Evolutionary conservation across 30 jellyfish, hydroid and myxozoan genomes (phyloP), one percentile per base, ranked within the genome.

Genomic region (Aurelia aurita complex sp. Pacific): DNA sequence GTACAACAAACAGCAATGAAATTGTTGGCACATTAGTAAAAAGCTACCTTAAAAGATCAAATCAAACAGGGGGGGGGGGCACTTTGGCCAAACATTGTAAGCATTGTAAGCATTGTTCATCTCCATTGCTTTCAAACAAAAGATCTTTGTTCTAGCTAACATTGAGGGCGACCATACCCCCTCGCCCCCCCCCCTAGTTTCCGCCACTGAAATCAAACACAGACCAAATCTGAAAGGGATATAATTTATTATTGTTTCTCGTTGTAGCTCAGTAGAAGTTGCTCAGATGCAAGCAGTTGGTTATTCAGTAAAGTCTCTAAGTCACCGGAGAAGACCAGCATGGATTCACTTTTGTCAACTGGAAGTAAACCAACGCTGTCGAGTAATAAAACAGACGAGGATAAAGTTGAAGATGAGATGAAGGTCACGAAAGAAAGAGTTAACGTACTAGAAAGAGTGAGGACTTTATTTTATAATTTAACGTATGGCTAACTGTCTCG

Each of bases 211-310:
- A 4, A 11, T 33, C 64, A 18, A 19, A 23, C 19, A 9, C 9
- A n/a, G 60, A 34, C 19, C 51, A 19, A 17, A 14, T 23, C 19
- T 67, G 13, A 64, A n/a, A n/a, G 42, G 15, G 19, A 14, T 23
- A 8, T 29, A 17, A 36, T 68, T 38, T 17, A 5, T 10, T 73
- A 19, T 42, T 35, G 34, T 12, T 18, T 34, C 51, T 73, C 32
- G 53, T 82, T 72, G 35, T 16, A 83, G 92, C 73, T 73, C 10
- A 63, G 81, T 60, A 50, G 86, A 62, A 83, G 92, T 54, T 83
- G 70, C 43, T 83, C 92, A 2, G 92, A 83, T 36, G 92, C 92
- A 19, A 74, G 86, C 18, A 83, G 86, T 33, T 83, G 92, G 92
- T 34, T 83, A 46, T 46, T 46, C 57, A 46, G 57, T 46, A 46